A percentile compares a stretch with the other conserved stretches of the same genome.
Evolutionary conservation across 2,113 vertebrate species (phyloP).

Genomic region (Athene noctua): DNA sequence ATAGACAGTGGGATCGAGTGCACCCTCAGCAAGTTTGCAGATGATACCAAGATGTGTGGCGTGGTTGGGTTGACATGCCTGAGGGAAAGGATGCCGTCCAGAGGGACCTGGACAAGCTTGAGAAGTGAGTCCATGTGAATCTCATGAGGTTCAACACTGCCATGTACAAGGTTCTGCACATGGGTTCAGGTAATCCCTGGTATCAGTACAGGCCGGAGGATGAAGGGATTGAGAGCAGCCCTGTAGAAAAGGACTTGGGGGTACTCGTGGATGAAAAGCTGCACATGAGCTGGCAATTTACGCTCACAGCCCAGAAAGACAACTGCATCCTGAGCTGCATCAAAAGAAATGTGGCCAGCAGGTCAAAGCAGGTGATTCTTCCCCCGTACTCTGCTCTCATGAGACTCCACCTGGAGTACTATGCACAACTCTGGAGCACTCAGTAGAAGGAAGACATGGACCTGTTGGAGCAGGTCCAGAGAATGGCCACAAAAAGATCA

Average conservation of each 20-base stretch:
- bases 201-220: not conserved
- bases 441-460: not conserved
- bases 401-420: not conserved
- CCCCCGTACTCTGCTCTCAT: not conserved
- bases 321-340: not conserved
- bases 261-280: not conserved
- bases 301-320: not conserved
- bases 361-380: not conserved
- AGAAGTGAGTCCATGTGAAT: not conserved
- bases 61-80: not conserved
- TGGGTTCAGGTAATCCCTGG: rapidly evolving
- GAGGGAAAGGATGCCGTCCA: not conserved
- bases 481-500: not conserved
- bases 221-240: not conserved
- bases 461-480: not conserved
- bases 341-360: not conserved
- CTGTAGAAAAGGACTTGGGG: not conserved
- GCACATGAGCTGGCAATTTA: not conserved
- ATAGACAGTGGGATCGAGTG: not conserved
- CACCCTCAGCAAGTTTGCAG: not conserved
- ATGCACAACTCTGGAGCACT: not conserved
- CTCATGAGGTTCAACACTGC: not conserved
- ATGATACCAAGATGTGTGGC: not conserved
- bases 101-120: not conserved
- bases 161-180: not conserved